Evolutionary conservation across 2,113 vertebrate species (phyloP).

Genomic region (Petrocephalus microphthalmus): DNA sequence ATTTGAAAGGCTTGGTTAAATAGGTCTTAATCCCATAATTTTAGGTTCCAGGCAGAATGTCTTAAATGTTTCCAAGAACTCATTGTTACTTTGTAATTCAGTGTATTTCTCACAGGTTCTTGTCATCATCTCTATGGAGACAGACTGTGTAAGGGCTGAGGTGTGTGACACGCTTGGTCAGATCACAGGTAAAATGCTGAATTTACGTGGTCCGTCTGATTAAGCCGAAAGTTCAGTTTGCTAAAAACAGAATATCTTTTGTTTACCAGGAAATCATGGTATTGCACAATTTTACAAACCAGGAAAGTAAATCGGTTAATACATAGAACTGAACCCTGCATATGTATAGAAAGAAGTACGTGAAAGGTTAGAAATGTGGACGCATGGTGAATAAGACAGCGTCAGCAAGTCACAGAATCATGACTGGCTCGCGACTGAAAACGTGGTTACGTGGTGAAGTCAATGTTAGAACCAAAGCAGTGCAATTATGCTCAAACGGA

Average conservation of each 20-base stretch:
- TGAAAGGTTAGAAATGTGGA: neutral
- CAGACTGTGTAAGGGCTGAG: constrained; percentile 49
- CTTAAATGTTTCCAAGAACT: neutral
- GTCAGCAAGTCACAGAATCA: neutral
- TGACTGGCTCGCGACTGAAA: neutral
- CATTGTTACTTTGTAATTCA: neutral
- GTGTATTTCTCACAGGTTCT: constrained; percentile 49
- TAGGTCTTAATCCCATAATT: neutral
- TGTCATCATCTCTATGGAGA: constrained; percentile 48
- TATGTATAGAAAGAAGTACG: neutral
- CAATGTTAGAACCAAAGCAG: too few species aligned
- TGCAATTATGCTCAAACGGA: neutral
- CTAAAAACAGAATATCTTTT: neutral
- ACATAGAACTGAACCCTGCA: neutral
- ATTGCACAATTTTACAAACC: neutral
- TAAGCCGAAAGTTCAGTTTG: neutral
- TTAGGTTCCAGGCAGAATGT: neutral
- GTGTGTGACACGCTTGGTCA: constrained; percentile 58
- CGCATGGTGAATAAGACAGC: neutral
- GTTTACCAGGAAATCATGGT: neutral
- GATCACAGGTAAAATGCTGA: constrained; percentile 60
- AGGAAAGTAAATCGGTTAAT: neutral
- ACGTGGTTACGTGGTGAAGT: too few species aligned
- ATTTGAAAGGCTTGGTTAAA: neutral
- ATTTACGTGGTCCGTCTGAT: neutral